These are phyloP conservation scores for Mesitornis unicolor DNA, from an alignment of 2,113 vertebrate species.

Conservation along the genomic window DNA sequence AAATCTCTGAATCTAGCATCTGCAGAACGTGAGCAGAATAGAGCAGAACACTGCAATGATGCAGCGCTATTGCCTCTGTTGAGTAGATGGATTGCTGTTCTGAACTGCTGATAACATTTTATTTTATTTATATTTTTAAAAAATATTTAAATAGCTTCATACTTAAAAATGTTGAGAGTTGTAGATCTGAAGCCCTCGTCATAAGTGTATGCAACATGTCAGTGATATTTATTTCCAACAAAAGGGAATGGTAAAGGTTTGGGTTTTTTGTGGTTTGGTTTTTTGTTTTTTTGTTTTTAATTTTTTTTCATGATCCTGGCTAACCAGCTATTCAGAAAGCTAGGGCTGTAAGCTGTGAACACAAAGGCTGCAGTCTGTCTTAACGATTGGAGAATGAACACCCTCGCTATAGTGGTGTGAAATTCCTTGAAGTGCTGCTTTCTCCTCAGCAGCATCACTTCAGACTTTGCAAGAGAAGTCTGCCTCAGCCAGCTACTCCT, in stretches of 20 bases:
- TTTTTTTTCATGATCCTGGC: background rate
- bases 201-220: background rate
- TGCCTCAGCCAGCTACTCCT: constrained; percentile 19
- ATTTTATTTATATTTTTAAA: no score
- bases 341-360: background rate
- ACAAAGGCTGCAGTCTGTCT: background rate
- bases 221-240: background rate
- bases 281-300: background rate
- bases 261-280: no score
- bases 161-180: background rate
- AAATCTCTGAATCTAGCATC: background rate
- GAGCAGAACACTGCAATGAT: background rate
- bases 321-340: constrained; percentile 14
- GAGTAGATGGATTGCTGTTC: background rate
- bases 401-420: background rate
- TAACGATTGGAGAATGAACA: background rate
- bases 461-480: background rate
- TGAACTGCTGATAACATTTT: background rate
- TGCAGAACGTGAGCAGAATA: background rate
- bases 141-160: no score
- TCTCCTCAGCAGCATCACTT: background rate
- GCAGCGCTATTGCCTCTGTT: background rate
- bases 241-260: background rate
- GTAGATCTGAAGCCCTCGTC: background rate
- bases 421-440: background rate